A percentile compares a stretch with the other conserved stretches of the same genome.
Conservation (phyloP, 2,113 vertebrate species). For the Cariama cristata region DNA sequence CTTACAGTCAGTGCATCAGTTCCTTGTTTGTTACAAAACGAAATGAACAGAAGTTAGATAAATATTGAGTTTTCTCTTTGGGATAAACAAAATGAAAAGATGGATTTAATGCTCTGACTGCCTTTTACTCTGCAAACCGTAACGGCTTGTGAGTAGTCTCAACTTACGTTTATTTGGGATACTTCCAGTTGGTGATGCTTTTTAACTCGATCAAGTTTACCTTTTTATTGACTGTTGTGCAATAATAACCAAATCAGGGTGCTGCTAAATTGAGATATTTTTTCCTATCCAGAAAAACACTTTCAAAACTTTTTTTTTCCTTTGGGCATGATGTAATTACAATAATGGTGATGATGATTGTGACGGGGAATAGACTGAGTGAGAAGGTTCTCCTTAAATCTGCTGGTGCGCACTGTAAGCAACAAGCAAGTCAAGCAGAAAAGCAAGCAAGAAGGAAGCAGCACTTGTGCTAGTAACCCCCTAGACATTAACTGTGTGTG, state of each 20-base stretch:
- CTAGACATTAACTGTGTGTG: neutral
- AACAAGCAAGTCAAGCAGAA: neutral
- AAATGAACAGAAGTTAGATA: conserved; percentile 4
- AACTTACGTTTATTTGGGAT: neutral
- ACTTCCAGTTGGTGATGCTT: neutral
- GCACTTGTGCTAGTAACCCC: neutral
- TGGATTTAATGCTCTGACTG: neutral
- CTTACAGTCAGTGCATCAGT: neutral
- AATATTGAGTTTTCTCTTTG: conserved; percentile 3
- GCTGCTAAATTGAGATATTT: neutral
- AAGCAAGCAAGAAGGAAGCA: neutral
- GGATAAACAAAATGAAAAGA: neutral
- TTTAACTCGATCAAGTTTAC: neutral
- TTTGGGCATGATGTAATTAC: neutral
- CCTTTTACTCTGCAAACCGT: neutral
- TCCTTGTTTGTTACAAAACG: conserved; percentile 41
- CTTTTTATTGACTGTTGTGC: neutral
- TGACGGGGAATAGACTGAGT: neutral
- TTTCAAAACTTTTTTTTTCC: neutral
- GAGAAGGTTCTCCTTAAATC: neutral
- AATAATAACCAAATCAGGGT: neutral
- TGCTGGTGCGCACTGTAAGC: accelerated
- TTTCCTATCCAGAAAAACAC: neutral
- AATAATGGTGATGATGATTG: neutral
- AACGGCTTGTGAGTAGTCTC: neutral